A percentile compares a stretch with the other conserved stretches of the same genome.
Evolutionary conservation across 1,140 invertebrate species (phyloP).

Genomic region (Harlomillsia oculata): DNA sequence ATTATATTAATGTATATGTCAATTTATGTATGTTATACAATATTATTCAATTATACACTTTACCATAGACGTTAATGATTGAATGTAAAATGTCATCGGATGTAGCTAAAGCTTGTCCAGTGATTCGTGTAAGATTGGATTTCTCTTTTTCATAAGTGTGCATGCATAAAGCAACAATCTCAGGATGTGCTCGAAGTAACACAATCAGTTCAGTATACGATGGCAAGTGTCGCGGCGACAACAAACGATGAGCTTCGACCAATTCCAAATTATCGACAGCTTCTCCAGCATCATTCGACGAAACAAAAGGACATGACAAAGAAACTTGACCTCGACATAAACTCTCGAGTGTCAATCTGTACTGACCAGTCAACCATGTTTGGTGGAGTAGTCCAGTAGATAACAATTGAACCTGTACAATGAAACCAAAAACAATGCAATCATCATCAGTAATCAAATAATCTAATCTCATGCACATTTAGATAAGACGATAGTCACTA

Average conservation of each 20-base stretch:
- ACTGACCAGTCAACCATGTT: slow-evolving; percentile 80
- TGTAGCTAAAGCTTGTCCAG: not conserved
- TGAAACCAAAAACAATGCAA: slow-evolving; percentile 18
- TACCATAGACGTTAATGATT: slow-evolving; percentile 32
- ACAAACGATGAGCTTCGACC: slow-evolving; percentile 74
- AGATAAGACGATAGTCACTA: not conserved
- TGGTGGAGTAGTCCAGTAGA: slow-evolving; percentile 61
- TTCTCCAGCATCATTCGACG: slow-evolving; percentile 63
- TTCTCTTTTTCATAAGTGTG: slow-evolving; percentile 27
- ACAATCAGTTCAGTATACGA: slow-evolving; percentile 29
- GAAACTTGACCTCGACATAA: slow-evolving; percentile 21
- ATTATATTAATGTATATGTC: too few relatives aligned
- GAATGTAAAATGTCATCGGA: slow-evolving; percentile 29
- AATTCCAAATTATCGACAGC: slow-evolving; percentile 68
- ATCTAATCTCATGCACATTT: slow-evolving; percentile 10
- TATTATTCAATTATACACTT: not conserved
- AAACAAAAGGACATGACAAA: slow-evolving; percentile 52
- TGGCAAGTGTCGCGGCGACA: slow-evolving; percentile 52
- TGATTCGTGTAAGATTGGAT: not conserved
- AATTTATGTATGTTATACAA: not conserved
- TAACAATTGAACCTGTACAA: slow-evolving; percentile 47
- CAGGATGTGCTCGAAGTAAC: slow-evolving; percentile 30
- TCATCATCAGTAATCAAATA: not conserved
- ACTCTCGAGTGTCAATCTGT: slow-evolving; percentile 67
- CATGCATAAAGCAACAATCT: slow-evolving; percentile 30